Percentiles rank a stretch among this genome's conserved stretches.
These are phyloP conservation scores for Todus mexicanus DNA, from an alignment of 2,797 vertebrate species.

Conservation along the genomic window DNA sequence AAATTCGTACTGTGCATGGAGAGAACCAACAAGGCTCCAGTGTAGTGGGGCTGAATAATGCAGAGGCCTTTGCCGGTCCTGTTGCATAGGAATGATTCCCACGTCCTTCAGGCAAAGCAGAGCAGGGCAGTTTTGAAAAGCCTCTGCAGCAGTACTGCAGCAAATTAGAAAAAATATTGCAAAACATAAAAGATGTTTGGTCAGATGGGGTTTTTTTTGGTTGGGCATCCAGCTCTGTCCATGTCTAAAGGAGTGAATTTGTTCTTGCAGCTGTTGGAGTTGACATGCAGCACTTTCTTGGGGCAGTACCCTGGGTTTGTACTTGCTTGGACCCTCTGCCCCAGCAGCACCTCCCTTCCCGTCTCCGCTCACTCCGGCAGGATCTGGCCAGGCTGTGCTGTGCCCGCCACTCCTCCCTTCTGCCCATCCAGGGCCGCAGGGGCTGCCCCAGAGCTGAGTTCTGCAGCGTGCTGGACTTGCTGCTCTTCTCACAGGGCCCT, in stretches of 20 bases:
- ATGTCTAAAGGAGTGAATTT: neutral
- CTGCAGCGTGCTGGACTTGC: neutral
- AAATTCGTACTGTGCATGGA: neutral
- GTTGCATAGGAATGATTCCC: constrained; percentile 2
- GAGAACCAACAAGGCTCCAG: neutral
- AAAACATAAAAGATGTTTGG: neutral
- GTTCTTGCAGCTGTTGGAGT: neutral
- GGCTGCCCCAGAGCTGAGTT: neutral
- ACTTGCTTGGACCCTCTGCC: neutral
- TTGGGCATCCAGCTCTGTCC: neutral
- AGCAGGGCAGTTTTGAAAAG: neutral
- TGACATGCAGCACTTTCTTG: neutral
- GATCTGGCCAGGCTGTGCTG: neutral
- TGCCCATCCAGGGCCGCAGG: neutral
- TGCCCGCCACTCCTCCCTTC: neutral
- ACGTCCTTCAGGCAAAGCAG: neutral
- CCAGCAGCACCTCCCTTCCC: neutral
- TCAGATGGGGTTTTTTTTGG: neutral
- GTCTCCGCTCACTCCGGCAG: neutral
- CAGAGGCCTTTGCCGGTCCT: neutral
- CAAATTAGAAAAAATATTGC: neutral
- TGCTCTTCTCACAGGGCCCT: neutral
- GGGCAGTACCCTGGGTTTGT: neutral
- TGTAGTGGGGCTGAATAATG: neutral
- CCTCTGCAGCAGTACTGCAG: neutral